phyloP scores from a whole-genome alignment of 1,140 invertebrate genomes.

The Fopius arisanus region DNA sequence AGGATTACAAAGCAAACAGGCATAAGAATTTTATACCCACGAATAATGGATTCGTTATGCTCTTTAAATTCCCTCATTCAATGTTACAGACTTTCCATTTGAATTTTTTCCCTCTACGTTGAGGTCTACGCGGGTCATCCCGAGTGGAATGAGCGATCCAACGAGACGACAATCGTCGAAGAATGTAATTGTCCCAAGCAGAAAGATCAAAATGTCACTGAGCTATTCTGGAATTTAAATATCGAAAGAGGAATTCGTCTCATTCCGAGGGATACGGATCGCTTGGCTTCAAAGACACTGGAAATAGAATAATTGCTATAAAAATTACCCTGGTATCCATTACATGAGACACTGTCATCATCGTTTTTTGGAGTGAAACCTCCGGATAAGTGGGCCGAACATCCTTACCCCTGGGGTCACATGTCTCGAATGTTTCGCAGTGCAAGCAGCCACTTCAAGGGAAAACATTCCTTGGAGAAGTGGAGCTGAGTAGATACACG shows the following conservation, averaged over 20 bases:
- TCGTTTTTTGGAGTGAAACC: background rate
- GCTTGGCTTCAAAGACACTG: background rate
- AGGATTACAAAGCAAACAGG: background rate
- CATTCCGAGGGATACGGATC: slow-evolving; percentile 11
- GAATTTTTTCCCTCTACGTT: too few species aligned
- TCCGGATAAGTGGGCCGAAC: slow-evolving; percentile 4
- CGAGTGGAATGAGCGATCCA: background rate
- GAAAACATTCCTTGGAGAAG: slow-evolving; percentile 33
- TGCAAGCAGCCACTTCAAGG: slow-evolving; percentile 37
- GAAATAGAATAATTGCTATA: background rate
- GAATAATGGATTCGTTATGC: background rate
- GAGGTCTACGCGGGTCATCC: too few species aligned
- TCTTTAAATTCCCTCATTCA: background rate
- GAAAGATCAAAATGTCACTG: slow-evolving; percentile 9
- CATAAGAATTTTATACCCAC: background rate
- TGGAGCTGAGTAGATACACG: slow-evolving; percentile 5
- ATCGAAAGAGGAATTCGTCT: slow-evolving; percentile 33
- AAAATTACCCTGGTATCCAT: background rate
- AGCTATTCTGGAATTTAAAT: slow-evolving; percentile 35
- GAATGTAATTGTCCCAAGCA: slow-evolving; percentile 18
- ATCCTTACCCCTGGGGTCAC: slow-evolving; percentile 19
- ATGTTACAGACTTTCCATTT: too few species aligned
- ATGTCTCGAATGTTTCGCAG: slow-evolving; percentile 35
- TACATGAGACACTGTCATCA: slow-evolving; percentile 7
- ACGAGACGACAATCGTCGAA: background rate